Conservation (phyloP, 2,113 vertebrate species). For the Apodemus speciosus region DNA sequence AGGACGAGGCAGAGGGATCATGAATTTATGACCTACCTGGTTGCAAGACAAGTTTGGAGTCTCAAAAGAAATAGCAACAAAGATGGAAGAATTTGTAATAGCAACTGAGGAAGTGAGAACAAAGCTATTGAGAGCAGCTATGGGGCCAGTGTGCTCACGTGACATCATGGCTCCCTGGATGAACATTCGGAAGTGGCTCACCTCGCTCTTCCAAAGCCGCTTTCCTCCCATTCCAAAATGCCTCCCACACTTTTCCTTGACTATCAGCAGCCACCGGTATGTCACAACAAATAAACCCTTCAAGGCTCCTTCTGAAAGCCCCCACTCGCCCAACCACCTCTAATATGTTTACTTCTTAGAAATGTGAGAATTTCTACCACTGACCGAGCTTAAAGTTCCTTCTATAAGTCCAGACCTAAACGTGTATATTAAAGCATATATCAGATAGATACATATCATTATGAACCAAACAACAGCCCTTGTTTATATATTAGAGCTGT, state of each 20-base stretch:
- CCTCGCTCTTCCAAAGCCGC: neutral
- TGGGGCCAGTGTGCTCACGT: neutral
- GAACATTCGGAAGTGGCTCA: neutral
- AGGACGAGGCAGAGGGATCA: neutral
- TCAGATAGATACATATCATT: conserved; percentile 24
- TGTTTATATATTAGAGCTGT: neutral
- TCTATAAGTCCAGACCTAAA: neutral
- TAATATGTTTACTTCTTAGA: neutral
- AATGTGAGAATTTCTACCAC: neutral
- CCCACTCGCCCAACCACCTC: neutral
- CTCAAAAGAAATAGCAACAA: neutral
- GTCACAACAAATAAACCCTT: neutral
- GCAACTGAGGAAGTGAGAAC: neutral
- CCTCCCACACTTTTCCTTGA: neutral
- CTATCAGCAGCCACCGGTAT: neutral
- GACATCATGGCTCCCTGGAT: accelerated
- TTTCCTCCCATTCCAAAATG: neutral
- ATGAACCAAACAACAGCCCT: neutral
- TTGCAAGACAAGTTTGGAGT: neutral
- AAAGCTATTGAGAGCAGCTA: neutral
- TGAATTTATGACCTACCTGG: neutral
- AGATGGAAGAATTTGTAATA: no score
- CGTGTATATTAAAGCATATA: neutral
- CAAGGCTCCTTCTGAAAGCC: neutral
- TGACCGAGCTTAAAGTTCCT: neutral